Conservation (phyloP, 2,113 vertebrate species). For the Argyrosomus japonicus region DNA sequence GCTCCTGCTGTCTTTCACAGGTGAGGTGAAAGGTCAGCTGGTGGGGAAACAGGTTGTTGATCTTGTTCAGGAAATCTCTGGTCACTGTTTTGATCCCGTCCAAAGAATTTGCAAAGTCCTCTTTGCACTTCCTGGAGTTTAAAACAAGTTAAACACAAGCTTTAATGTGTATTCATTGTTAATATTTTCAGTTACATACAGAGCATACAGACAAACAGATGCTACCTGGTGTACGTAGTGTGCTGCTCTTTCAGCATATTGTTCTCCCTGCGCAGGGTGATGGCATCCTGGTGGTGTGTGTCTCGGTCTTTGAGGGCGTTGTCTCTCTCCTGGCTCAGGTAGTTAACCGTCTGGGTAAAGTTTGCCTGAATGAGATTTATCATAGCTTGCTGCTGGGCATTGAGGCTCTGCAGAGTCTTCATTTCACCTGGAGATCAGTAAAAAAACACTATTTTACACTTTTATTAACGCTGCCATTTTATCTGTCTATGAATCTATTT, state of each 20-base stretch:
- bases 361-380: conserved; percentile 73
- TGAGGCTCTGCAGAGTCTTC: conserved; percentile 55
- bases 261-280: conserved; percentile 65
- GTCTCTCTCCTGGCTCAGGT: conserved; percentile 72
- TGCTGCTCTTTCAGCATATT: conserved; percentile 72
- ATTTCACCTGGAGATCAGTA: conserved; percentile 61
- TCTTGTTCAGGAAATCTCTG: conserved; percentile 76
- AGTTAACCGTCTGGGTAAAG: conserved; percentile 74
- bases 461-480: background rate
- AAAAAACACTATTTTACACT: background rate
- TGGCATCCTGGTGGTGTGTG: conserved; percentile 27
- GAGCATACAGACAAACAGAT: background rate
- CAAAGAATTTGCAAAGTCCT: conserved; percentile 81
- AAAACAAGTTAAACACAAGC: background rate
- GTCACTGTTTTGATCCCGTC: conserved; percentile 82
- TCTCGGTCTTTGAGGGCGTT: conserved; percentile 66
- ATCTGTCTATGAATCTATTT: too few relatives aligned
- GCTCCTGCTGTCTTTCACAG: conserved; percentile 78
- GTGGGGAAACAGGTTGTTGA: conserved; percentile 80
- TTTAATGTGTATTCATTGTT: background rate
- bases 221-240: conserved; percentile 68
- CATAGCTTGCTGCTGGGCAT: conserved; percentile 69
- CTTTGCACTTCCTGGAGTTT: conserved; percentile 80
- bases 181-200: background rate
- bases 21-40: conserved; percentile 83